A percentile compares a stretch with the other conserved stretches of the same genome.
Evolutionary conservation across 2,797 vertebrate genomes (phyloP).

Genomic region (Zalophus californianus): DNA sequence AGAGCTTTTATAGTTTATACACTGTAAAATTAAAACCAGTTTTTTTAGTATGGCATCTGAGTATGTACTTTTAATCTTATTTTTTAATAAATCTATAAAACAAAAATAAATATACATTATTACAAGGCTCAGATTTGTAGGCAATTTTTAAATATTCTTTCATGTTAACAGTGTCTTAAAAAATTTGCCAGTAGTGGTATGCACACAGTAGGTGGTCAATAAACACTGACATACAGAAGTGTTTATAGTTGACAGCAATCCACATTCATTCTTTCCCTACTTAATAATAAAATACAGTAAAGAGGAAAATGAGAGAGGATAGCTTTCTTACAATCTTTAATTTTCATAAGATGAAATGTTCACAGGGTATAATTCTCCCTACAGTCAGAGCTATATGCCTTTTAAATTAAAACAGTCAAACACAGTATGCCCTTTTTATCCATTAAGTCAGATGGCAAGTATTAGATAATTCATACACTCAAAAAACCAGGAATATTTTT

Average conservation of each 20-base stretch:
- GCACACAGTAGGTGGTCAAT: slow-evolving; percentile 75
- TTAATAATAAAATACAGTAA: slow-evolving; percentile 60
- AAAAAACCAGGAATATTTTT: slow-evolving; percentile 3
- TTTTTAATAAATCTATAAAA: slow-evolving; percentile 65
- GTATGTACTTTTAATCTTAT: slow-evolving; percentile 76
- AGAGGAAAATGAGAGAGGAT: slow-evolving; percentile 39
- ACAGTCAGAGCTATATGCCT: not conserved
- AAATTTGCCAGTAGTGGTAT: slow-evolving; percentile 72
- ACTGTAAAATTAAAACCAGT: slow-evolving; percentile 62
- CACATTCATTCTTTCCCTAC: not conserved
- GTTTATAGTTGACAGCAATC: slow-evolving; percentile 41
- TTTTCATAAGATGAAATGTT: slow-evolving; percentile 60
- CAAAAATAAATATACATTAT: slow-evolving; percentile 67
- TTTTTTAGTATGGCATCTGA: slow-evolving; percentile 59
- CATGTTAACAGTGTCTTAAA: slow-evolving; percentile 65
- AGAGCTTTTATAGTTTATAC: slow-evolving; percentile 56
- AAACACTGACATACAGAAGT: slow-evolving; percentile 67
- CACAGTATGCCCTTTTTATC: not conserved
- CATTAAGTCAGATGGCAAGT: slow-evolving; percentile 27
- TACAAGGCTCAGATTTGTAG: slow-evolving; percentile 75
- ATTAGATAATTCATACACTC: slow-evolving; percentile 35
- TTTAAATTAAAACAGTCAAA: slow-evolving; percentile 52
- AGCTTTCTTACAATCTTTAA: slow-evolving; percentile 29
- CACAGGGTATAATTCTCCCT: slow-evolving; percentile 51
- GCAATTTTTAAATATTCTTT: slow-evolving; percentile 52